A percentile compares a stretch with the other conserved stretches of the same genome.
These are phyloP conservation scores for Pterocles burchelli DNA, from an alignment of 2,113 vertebrate species.

Conservation along the genomic window DNA sequence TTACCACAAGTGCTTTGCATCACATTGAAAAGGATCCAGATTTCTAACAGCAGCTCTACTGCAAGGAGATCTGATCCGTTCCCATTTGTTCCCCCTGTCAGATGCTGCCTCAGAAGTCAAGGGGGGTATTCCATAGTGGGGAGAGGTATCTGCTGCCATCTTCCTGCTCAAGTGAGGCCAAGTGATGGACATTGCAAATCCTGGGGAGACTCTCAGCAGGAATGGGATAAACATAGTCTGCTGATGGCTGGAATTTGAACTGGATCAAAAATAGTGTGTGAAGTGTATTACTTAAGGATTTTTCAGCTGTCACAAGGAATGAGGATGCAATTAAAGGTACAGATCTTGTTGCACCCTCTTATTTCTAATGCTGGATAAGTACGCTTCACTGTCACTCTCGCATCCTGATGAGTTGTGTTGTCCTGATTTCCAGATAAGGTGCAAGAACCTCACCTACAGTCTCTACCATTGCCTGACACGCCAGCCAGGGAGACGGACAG, in stretches of 20 bases:
- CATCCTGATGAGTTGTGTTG: background rate
- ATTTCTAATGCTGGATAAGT: background rate
- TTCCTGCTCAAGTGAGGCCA: fast-evolving
- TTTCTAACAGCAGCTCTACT: background rate
- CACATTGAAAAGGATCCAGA: background rate
- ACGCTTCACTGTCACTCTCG: background rate
- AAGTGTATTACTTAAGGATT: slow-evolving; percentile 32
- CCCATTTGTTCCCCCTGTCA: background rate
- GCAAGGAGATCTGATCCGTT: background rate
- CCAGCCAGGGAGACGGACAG: background rate
- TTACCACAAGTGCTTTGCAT: background rate
- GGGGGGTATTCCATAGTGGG: background rate
- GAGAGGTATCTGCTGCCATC: background rate
- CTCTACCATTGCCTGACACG: background rate
- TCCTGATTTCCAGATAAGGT: background rate
- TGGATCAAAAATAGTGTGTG: background rate
- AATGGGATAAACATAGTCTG: background rate
- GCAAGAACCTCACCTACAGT: background rate
- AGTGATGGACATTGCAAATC: background rate
- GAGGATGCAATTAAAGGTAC: slow-evolving; percentile 28
- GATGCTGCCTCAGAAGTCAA: background rate
- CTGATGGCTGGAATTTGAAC: background rate
- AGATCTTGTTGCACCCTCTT: background rate
- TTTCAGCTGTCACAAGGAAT: slow-evolving; percentile 32
- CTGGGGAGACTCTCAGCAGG: background rate